phyloP scores from a whole-genome alignment of 2,888 invertebrate genomes.

The Diadegma fenestrale region DNA sequence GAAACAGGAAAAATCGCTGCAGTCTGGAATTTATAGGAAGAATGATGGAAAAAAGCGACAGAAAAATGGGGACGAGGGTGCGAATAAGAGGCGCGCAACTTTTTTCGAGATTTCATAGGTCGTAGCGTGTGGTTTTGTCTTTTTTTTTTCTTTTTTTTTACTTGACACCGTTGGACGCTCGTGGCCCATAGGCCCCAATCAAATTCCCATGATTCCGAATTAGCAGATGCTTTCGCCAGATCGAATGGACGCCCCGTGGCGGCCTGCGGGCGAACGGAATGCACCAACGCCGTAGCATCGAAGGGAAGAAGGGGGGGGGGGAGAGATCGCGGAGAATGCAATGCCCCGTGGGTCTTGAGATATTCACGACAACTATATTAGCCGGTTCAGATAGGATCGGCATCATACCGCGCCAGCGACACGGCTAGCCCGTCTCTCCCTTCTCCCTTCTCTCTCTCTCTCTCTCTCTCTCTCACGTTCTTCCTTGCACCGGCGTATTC shows the following conservation, averaged over 20 bases:
- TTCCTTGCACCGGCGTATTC: not conserved
- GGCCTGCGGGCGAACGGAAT: conserved; percentile 72
- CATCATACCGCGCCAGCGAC: conserved; percentile 83
- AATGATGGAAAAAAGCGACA: not conserved
- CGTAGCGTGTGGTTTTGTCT: conserved; percentile 22
- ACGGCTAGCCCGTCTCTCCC: conserved; percentile 75
- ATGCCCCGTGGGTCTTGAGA: conserved; percentile 80
- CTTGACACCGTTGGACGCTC: conserved; percentile 37
- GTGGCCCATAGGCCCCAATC: conserved; percentile 76
- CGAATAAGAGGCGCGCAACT: conserved; percentile 38
- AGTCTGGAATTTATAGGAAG: too few species aligned
- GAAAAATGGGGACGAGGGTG: conserved; percentile 34
- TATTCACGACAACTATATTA: conserved; percentile 85
- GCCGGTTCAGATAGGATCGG: conserved; percentile 84
- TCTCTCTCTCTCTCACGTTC: conserved; percentile 47
- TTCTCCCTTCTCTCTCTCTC: conserved; percentile 53
- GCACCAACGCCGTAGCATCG: conserved; percentile 35
- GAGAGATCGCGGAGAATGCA: conserved; percentile 80
- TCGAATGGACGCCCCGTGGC: conserved; percentile 84
- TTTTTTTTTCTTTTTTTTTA: conserved; percentile 17
- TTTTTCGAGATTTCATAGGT: conserved; percentile 31
- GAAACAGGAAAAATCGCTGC: not conserved
- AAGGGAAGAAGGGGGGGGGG: conserved; percentile 73
- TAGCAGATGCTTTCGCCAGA: conserved; percentile 85
- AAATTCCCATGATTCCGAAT: conserved; percentile 85